A percentile compares a stretch with the other conserved stretches of the same genome.
Evolutionary conservation across 2,888 invertebrate species (phyloP).

Genomic region (Xylophagus ater): DNA sequence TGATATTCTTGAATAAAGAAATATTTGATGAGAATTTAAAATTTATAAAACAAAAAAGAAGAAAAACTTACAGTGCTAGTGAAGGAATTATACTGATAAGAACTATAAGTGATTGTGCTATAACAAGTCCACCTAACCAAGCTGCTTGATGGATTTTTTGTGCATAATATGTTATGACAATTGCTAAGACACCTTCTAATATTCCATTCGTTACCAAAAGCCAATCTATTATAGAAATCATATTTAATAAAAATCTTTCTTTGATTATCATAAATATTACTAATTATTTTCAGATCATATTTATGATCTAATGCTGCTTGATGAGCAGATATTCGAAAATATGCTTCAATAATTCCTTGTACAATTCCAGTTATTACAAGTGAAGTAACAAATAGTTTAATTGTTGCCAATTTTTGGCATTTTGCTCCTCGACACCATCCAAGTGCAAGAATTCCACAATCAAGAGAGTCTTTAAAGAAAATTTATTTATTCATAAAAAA

Average conservation of each 20-base stretch:
- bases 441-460: slow-evolving; percentile 41
- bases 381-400: slow-evolving; percentile 39
- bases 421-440: slow-evolving; percentile 40
- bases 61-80: no score
- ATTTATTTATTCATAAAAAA: no score
- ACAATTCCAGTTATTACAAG: slow-evolving; percentile 35
- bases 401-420: slow-evolving; percentile 40
- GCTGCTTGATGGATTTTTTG: slow-evolving; percentile 46
- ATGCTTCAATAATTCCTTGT: slow-evolving; percentile 41
- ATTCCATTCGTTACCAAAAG: slow-evolving; percentile 44
- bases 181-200: slow-evolving; percentile 43
- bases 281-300: slow-evolving; percentile 37
- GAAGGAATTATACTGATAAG: no score
- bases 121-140: slow-evolving; percentile 47
- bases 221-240: slow-evolving; percentile 42
- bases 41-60: no score
- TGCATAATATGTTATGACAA: slow-evolving; percentile 47
- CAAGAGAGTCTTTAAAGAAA: slow-evolving; percentile 35
- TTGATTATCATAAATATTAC: slow-evolving; percentile 32
- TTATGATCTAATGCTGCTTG: slow-evolving; percentile 40
- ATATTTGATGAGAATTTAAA: no score
- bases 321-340: slow-evolving; percentile 43
- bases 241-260: slow-evolving; percentile 1
- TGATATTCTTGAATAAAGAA: no score
- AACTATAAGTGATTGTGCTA: slow-evolving; percentile 45